phyloP scores from a whole-genome alignment of 2,113 vertebrate genomes.

The Erythrocercus mccallii region DNA sequence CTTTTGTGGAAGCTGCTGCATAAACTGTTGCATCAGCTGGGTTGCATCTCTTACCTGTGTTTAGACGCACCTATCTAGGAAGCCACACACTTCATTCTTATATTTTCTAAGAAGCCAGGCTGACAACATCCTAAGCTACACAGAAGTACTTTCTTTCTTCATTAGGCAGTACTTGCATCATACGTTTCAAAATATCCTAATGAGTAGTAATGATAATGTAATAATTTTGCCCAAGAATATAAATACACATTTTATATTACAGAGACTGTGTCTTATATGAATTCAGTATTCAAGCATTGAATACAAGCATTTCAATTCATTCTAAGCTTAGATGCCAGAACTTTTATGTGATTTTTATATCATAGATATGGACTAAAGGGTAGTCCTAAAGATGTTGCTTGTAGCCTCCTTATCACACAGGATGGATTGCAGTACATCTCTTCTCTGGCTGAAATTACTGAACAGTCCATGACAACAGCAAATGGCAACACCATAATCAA shows the following conservation, averaged over 20 bases:
- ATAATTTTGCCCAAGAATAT: fast-evolving
- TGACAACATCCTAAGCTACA: not conserved
- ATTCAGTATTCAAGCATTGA: not conserved
- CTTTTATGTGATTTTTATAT: not conserved
- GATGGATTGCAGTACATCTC: not conserved
- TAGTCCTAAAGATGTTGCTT: not conserved
- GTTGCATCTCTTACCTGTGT: not conserved
- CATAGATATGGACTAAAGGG: not conserved
- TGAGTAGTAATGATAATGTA: not conserved
- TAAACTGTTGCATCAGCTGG: not conserved
- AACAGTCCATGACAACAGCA: not conserved
- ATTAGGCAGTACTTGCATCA: not conserved
- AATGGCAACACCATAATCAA: not conserved
- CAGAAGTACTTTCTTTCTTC: not conserved
- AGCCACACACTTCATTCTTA: not conserved
- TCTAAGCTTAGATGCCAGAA: not conserved
- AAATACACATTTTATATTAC: not conserved
- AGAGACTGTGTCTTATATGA: not conserved
- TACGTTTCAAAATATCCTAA: not conserved
- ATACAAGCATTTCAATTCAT: not conserved
- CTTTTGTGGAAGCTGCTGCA: not conserved
- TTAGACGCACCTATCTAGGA: not conserved
- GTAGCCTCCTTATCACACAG: not conserved
- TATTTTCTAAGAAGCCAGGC: not conserved
- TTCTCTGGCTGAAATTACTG: not conserved